phyloP scores from a whole-genome alignment of 2,888 invertebrate species.

The Dimorphilus gyrociliatus region DNA sequence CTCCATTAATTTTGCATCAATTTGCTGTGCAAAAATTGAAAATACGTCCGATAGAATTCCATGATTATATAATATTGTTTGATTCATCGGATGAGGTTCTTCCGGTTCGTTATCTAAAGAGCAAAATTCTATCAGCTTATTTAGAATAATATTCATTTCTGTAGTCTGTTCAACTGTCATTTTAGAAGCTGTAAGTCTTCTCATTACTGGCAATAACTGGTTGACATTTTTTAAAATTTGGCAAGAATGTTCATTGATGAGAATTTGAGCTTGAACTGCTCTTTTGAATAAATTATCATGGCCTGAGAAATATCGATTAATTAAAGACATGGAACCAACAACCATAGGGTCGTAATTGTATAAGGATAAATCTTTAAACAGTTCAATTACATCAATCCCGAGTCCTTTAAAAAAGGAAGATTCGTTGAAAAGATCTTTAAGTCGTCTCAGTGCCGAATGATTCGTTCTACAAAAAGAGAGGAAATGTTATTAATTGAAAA shows the following conservation, averaged over 20 bases:
- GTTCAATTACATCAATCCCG: too few relatives aligned
- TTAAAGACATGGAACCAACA: conserved; percentile 23
- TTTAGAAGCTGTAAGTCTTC: conserved; percentile 18
- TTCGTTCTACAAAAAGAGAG: conserved; percentile 6
- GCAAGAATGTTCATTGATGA: conserved; percentile 23
- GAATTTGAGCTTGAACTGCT: conserved; percentile 27
- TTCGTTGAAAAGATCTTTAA: conserved; percentile 27
- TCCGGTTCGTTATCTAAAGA: conserved; percentile 33
- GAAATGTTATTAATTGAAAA: too few relatives aligned
- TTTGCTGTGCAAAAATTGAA: too few relatives aligned
- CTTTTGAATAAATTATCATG: conserved; percentile 22
- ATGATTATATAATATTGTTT: conserved; percentile 34
- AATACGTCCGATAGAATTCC: conserved; percentile 16
- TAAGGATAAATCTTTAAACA: conserved; percentile 22
- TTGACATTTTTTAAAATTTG: conserved; percentile 15
- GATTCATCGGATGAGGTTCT: conserved; percentile 36
- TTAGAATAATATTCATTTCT: conserved; percentile 16
- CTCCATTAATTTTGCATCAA: conserved; percentile 12
- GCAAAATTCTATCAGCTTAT: conserved; percentile 20
- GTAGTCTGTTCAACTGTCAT: conserved; percentile 17
- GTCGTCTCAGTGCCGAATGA: conserved; percentile 11
- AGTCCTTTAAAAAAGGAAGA: conserved; percentile 29
- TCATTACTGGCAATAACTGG: conserved; percentile 15
- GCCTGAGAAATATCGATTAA: conserved; percentile 25
- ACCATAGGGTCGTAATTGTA: conserved; percentile 32